These are phyloP conservation scores for Ranitomeya variabilis DNA, from an alignment of 2,113 vertebrate genomes.

Conservation along the genomic window DNA sequence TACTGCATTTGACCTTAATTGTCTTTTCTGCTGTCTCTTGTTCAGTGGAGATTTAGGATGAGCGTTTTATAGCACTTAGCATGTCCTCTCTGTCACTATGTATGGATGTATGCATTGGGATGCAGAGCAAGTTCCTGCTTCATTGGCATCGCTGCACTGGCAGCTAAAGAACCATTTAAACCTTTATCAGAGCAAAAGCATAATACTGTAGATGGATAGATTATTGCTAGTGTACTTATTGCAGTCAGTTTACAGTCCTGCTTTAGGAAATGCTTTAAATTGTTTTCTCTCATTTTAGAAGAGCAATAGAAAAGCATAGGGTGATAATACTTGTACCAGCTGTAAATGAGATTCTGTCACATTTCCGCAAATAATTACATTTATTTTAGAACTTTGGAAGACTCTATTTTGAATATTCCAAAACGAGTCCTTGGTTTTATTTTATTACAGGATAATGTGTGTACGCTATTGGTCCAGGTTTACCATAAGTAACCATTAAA, in stretches of 20 bases:
- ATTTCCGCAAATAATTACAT: background rate
- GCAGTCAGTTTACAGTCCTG: constrained; percentile 2
- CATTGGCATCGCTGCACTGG: constrained; percentile 1
- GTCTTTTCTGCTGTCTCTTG: constrained; percentile 15
- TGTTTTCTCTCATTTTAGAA: constrained; percentile 19
- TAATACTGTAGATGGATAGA: constrained; percentile 18
- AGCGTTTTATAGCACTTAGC: constrained; percentile 33
- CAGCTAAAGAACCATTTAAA: background rate
- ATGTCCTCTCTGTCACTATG: constrained; percentile 7
- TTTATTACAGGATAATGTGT: background rate
- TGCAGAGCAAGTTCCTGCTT: constrained; percentile 11
- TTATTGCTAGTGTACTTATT: constrained; percentile 13
- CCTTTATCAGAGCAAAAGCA: constrained; percentile 15
- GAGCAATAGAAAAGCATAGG: constrained; percentile 19
- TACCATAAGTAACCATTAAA: background rate
- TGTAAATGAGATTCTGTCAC: background rate
- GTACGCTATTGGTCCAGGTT: background rate
- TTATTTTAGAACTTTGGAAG: background rate
- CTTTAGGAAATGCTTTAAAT: constrained; percentile 13
- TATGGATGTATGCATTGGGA: constrained; percentile 19
- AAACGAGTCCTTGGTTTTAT: background rate
- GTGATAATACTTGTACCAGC: background rate
- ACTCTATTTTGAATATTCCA: background rate
- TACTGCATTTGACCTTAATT: constrained; percentile 39
- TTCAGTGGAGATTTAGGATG: constrained; percentile 16